These are phyloP conservation scores for Colaptes auratus DNA, from an alignment of 2,113 vertebrate species.

Conservation along the genomic window DNA sequence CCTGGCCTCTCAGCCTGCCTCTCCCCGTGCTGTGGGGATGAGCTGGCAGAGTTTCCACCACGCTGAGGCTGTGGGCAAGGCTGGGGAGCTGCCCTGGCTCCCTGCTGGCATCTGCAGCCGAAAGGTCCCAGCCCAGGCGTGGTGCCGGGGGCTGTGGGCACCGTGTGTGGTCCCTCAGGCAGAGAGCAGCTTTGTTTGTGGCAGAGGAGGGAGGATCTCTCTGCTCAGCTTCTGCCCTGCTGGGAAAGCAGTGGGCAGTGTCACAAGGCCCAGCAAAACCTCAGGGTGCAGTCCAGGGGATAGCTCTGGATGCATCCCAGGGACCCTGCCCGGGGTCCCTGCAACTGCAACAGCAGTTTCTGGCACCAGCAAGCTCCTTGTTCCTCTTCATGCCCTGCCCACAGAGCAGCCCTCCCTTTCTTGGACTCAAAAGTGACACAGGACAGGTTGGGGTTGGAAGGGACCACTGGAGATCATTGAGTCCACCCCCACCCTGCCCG, in stretches of 20 bases:
- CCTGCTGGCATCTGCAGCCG: not conserved
- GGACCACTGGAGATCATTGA: too few species aligned
- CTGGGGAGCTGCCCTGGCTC: not conserved
- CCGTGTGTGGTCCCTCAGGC: not conserved
- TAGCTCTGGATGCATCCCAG: accelerated
- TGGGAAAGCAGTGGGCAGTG: not conserved
- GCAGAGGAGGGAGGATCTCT: too few species aligned
- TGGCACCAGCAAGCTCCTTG: not conserved
- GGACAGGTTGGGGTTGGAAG: too few species aligned
- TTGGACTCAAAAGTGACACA: too few species aligned
- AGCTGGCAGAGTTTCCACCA: not conserved
- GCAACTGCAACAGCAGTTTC: not conserved
- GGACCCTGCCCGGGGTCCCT: too few species aligned
- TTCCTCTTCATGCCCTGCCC: not conserved
- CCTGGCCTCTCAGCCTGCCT: not conserved
- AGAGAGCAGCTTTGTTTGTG: not conserved
- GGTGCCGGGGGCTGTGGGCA: not conserved
- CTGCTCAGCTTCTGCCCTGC: accelerated
- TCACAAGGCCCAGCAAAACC: too few species aligned
- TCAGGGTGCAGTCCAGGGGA: accelerated
- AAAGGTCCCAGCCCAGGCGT: too few species aligned
- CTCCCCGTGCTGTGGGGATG: not conserved
- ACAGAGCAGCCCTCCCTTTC: not conserved
- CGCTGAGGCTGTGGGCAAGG: accelerated
- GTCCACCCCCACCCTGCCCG: too few species aligned